Percentiles rank a stretch among this genome's conserved stretches.
phyloP scores from a whole-genome alignment of 2,888 invertebrate genomes.

The Stegophylla sp. region DNA sequence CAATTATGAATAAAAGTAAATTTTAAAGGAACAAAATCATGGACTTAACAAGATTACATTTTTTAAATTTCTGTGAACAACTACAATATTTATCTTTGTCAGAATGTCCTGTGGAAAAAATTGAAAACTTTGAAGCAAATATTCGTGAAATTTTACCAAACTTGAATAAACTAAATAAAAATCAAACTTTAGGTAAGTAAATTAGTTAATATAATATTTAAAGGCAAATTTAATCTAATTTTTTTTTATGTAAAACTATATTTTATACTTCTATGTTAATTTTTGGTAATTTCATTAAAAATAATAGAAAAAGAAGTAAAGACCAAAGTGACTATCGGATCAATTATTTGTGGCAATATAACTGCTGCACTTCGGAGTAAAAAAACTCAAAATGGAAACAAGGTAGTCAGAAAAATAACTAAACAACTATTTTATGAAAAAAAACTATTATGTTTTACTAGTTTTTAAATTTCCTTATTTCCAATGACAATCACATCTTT shows the following conservation, averaged over 20 bases:
- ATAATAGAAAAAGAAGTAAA: constrained; percentile 18
- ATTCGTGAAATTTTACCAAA: constrained; percentile 34
- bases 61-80: constrained; percentile 64
- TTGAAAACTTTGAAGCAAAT: constrained; percentile 54
- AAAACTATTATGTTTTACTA: not conserved
- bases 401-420: constrained; percentile 11
- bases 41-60: constrained; percentile 64
- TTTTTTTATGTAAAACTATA: not conserved
- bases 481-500: no score
- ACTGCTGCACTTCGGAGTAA: constrained; percentile 50
- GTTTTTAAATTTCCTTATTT: no score
- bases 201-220: not conserved
- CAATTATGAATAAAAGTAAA: not conserved
- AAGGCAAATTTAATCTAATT: not conserved
- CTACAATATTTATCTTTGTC: constrained; percentile 64
- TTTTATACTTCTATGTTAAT: not conserved
- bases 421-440: not conserved
- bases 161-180: constrained; percentile 37
- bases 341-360: constrained; percentile 50
- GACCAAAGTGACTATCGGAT: constrained; percentile 22
- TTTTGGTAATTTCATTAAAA: constrained; percentile 7
- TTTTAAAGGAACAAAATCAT: constrained; percentile 64
- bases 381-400: constrained; percentile 25
- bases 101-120: constrained; percentile 66
- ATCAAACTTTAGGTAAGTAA: constrained; percentile 30